These are phyloP conservation scores for Orthosia cruda DNA, from an alignment of 2,888 invertebrate species.

Conservation along the genomic window DNA sequence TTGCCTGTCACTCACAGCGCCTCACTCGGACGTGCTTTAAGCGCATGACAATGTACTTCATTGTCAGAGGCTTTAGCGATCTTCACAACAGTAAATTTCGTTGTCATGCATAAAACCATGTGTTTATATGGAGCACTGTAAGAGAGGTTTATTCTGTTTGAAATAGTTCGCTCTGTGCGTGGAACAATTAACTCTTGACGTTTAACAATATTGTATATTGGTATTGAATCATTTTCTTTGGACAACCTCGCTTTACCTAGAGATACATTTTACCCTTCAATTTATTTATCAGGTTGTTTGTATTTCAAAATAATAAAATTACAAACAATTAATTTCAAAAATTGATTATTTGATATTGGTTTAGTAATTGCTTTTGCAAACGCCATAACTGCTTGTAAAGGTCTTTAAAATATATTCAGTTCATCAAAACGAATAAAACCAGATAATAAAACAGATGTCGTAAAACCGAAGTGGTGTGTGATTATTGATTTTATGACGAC, in stretches of 20 bases:
- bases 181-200: constrained; percentile 73
- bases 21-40: constrained; percentile 82
- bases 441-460: constrained; percentile 78
- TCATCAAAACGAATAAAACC: constrained; percentile 71
- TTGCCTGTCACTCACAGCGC: constrained; percentile 89
- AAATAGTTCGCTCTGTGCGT: constrained; percentile 64
- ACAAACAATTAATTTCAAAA: constrained; percentile 40
- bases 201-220: constrained; percentile 57
- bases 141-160: constrained; percentile 68
- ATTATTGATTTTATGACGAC: constrained; percentile 73
- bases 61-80: constrained; percentile 85
- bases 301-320: constrained; percentile 46
- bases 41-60: constrained; percentile 86
- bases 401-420: constrained; percentile 64
- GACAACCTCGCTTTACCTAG: neutral
- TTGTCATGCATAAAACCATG: constrained; percentile 88
- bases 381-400: constrained; percentile 28
- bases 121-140: constrained; percentile 81
- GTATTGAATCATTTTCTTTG: constrained; percentile 10
- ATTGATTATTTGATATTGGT: constrained; percentile 39
- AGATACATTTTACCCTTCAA: neutral
- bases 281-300: neutral
- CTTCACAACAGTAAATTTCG: constrained; percentile 86
- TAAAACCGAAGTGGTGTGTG: constrained; percentile 76
- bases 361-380: constrained; percentile 51